Evolutionary conservation across 1,140 invertebrate genomes (phyloP).

Genomic region (Oscheius sp.): DNA sequence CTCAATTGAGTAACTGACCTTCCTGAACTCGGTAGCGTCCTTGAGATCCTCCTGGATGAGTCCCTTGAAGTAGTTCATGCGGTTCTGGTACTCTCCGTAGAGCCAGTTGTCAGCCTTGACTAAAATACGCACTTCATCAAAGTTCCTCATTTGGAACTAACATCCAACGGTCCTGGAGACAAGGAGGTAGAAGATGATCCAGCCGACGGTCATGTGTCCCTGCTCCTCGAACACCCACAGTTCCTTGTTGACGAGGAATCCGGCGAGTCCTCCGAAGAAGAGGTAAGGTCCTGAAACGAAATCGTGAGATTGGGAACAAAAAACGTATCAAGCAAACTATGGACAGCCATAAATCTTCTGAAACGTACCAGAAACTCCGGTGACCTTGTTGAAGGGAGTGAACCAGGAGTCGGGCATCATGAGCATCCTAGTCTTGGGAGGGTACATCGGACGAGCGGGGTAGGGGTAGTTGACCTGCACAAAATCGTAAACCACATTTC

Average conservation of each 20-base stretch:
- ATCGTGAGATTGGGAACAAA: background rate
- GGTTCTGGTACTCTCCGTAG: constrained; percentile 43
- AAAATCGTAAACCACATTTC: constrained; percentile 17
- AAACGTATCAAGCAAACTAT: background rate
- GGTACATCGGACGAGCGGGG: constrained; percentile 49
- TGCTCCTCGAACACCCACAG: constrained; percentile 59
- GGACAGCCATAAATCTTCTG: background rate
- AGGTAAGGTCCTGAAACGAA: constrained; percentile 53
- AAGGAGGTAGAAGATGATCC: constrained; percentile 50
- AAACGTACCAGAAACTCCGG: constrained; percentile 53
- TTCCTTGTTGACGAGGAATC: constrained; percentile 58
- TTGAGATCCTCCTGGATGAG: constrained; percentile 58
- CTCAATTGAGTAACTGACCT: constrained; percentile 36
- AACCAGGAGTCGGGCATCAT: constrained; percentile 58
- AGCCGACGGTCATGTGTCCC: constrained; percentile 51
- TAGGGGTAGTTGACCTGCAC: constrained; percentile 57
- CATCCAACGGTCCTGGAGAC: constrained; percentile 48
- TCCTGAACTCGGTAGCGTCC: constrained; percentile 60
- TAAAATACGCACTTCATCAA: constrained; percentile 10
- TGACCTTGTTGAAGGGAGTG: constrained; percentile 57
- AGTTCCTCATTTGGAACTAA: constrained; percentile 16
- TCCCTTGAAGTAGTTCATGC: constrained; percentile 47
- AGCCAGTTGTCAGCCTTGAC: constrained; percentile 50
- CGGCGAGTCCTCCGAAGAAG: constrained; percentile 52
- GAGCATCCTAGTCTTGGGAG: constrained; percentile 56